Percentiles rank a stretch among this genome's conserved stretches.
These are phyloP conservation scores for Thermophis baileyi DNA, from an alignment of 2,113 vertebrate genomes.

Conservation along the genomic window DNA sequence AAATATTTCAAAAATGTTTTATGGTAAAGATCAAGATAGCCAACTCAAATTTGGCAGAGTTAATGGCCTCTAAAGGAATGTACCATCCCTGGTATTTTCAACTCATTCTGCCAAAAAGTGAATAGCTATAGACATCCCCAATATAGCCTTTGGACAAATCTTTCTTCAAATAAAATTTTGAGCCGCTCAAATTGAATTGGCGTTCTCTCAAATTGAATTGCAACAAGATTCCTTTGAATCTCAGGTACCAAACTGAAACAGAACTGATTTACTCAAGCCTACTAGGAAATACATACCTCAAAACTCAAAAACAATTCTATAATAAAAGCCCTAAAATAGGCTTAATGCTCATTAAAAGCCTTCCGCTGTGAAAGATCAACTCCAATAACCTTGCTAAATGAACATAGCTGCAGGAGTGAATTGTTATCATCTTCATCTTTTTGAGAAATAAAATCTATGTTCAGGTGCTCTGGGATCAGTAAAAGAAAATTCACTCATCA, in stretches of 20 bases:
- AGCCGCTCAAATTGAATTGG: neutral
- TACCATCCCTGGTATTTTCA: neutral
- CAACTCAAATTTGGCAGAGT: neutral
- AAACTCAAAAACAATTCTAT: neutral
- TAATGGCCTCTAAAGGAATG: neutral
- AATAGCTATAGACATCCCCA: neutral
- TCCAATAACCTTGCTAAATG: neutral
- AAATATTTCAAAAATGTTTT: neutral
- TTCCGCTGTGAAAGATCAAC: neutral
- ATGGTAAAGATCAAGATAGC: neutral
- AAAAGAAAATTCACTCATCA: no score
- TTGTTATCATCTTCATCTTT: neutral
- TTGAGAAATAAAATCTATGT: neutral
- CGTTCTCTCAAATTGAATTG: neutral
- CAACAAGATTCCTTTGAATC: neutral
- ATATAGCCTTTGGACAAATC: neutral
- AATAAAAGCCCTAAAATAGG: neutral
- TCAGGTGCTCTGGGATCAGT: neutral
- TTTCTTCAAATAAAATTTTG: neutral
- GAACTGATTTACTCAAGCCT: neutral
- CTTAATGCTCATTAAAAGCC: neutral
- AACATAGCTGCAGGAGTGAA: neutral
- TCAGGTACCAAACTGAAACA: neutral
- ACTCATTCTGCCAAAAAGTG: neutral
- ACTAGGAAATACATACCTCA: neutral